A percentile compares a stretch with the other conserved stretches of the same genome.
Conservation (phyloP, 1,140 invertebrate genomes). For the Caerostris extrusa region DNA sequence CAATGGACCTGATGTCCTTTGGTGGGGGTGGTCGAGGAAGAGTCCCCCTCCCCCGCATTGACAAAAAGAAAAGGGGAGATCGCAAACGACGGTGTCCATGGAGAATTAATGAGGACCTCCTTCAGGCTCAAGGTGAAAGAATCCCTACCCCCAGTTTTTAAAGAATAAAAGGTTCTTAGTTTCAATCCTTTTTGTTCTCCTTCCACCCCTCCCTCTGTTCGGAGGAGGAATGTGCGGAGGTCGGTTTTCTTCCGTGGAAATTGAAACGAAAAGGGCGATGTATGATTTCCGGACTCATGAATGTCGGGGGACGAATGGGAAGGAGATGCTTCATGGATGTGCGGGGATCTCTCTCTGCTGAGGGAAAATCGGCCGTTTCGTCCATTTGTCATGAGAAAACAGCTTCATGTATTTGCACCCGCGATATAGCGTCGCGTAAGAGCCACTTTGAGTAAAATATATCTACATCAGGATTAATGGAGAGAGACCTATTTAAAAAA, state of each 20-base stretch:
- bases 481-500: too few relatives aligned
- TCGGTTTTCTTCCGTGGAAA: not conserved
- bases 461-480: too few relatives aligned
- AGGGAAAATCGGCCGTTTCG: too few relatives aligned
- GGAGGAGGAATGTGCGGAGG: not conserved
- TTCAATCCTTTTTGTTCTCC: too few relatives aligned
- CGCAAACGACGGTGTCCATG: conserved; percentile 5
- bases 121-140: not conserved
- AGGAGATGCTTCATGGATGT: not conserved
- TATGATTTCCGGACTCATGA: conserved; percentile 8
- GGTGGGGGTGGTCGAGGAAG: not conserved
- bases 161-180: not conserved
- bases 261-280: not conserved
- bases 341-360: too few relatives aligned
- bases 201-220: not conserved
- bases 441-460: too few relatives aligned
- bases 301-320: not conserved
- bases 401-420: too few relatives aligned
- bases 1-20: not conserved
- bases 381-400: not conserved
- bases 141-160: not conserved
- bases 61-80: conserved; percentile 23
- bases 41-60: not conserved
- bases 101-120: conserved; percentile 25
- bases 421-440: too few relatives aligned